Percentiles rank a stretch among this genome's conserved stretches.
These are phyloP conservation scores for Oasisia sp. DNA, from an alignment of 2,888 invertebrate species.

Conservation along the genomic window DNA sequence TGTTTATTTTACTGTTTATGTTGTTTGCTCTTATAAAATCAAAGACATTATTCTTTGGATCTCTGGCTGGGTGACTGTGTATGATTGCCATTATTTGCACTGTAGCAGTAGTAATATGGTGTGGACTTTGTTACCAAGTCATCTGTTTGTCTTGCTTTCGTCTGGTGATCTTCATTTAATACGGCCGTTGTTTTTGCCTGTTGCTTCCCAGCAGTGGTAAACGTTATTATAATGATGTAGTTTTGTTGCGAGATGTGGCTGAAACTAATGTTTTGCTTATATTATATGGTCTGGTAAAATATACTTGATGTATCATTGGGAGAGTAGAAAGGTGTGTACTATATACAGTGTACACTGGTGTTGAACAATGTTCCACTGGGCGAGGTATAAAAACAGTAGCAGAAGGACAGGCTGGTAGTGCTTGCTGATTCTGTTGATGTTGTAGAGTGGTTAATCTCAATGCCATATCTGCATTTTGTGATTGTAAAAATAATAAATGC, in stretches of 20 bases:
- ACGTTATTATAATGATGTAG: neutral
- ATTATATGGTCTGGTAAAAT: neutral
- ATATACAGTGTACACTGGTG: neutral
- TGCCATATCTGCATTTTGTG: neutral
- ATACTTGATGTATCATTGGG: neutral
- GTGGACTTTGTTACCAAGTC: neutral
- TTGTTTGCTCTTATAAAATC: neutral
- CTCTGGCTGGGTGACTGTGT: neutral
- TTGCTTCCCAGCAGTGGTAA: neutral
- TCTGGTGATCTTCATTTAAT: neutral
- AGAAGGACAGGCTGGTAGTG: neutral
- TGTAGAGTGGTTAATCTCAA: neutral
- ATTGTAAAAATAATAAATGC: constrained; percentile 14
- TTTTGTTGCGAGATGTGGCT: neutral
- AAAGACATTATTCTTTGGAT: neutral
- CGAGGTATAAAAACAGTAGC: neutral
- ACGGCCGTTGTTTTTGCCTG: neutral
- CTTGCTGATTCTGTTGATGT: neutral
- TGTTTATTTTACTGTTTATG: neutral
- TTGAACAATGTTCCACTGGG: neutral
- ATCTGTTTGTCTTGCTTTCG: neutral
- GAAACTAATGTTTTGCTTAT: neutral
- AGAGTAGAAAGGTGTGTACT: neutral
- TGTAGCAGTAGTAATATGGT: neutral
- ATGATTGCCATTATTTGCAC: neutral